Evolutionary conservation across 2,113 vertebrate genomes (phyloP), one percentile per base, ranked within the genome.

Genomic region (Ceuthmochares aereus): DNA sequence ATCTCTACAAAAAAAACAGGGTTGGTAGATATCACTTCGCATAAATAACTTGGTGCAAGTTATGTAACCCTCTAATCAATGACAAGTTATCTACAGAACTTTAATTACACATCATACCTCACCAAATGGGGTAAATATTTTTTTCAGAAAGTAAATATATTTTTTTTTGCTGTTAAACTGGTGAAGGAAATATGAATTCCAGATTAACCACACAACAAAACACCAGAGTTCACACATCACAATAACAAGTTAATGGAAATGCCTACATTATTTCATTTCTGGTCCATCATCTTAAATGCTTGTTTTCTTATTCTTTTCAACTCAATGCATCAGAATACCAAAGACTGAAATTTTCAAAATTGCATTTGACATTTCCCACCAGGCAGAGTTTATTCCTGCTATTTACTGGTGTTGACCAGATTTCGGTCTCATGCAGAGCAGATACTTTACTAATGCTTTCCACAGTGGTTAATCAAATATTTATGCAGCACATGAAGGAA

Each of bases 391-490:
- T 87, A n/a, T 87, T 92, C n/a, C 7, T 87, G 68, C 20, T 84
- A 18, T 91, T 95, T 93, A 66, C 30, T 76, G n/a, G 22, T 91
- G 75, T 95, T 10, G 5, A 76, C 66, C 26, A 85, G n/a, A n/a
- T 80, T 87, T 90, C 74, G 79, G 26, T 74, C 56, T 59, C 87
- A 66, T 68, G n/a, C 49, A 90, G 85, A 90, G 56, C 18, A 80
- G 91, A 87, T 59, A 59, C 74, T 85, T 92, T 94, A 83, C 87
- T 89, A 90, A 86, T 82, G 75, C 52, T 91, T 93, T 93, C 51
- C 87, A 68, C 63, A 80, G 84, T 77, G 81, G 54, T 89, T 95
- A 84, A 84, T 96, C 58, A 96, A 97, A 96, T 91, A 97, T 95
- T 97, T 95, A 95, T 95, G 86, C 34, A 72, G 25, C 68, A 69